Evolutionary conservation across 2,888 invertebrate species (phyloP), one percentile per base, ranked within the genome.

Genomic region (Andrena chrysosceles): DNA sequence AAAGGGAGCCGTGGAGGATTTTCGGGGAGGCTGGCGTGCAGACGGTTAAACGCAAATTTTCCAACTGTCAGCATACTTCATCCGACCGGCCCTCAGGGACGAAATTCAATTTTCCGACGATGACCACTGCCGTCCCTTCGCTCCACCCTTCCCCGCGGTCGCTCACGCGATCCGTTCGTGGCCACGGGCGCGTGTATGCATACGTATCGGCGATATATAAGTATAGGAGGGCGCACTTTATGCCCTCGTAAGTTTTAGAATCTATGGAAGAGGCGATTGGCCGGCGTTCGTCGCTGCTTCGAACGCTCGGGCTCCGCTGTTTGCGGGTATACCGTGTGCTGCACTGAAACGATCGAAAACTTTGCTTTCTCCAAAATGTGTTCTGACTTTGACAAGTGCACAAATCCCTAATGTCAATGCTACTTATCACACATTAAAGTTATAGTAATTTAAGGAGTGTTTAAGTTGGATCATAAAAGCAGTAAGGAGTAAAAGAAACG

Each of bases 31-130:
- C 49, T 66, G 74, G 82, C 77, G 69, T 77, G 86, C 56, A 68
- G 77, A 76, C 82, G 86, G 84, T 87, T 86, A 86, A 86, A 87
- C 89, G 89, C 88, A 88, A 89, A 89, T 89, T 89, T 90, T 91
- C 89, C 87, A 87, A 91, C 89, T 91, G 92, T 93, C 92, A 91
- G 92, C 92, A 91, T 93, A 92, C 91, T 91, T 93, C 91, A 93
- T 91, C 89, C 89, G 89, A 78, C 66, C 62, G 89, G 89, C 92
- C 93, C 93, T 92, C 81, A 82, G 93, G 93, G 93, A 94, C 91
- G 87, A 89, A 92, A 94, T 94, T 94, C 94, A 94, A 94, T 94
- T 93, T 94, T 90, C 93, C 92, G 84, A 86, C 90, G 93, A 93
- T 94, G 93, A 93, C 93, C 93, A 92, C 89, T 89, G 89, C 89